A percentile compares a stretch with the other conserved stretches of the same genome.
These are phyloP conservation scores for Ptychochromis oligacanthus DNA, from an alignment of 2,113 vertebrate species.

Conservation along the genomic window DNA sequence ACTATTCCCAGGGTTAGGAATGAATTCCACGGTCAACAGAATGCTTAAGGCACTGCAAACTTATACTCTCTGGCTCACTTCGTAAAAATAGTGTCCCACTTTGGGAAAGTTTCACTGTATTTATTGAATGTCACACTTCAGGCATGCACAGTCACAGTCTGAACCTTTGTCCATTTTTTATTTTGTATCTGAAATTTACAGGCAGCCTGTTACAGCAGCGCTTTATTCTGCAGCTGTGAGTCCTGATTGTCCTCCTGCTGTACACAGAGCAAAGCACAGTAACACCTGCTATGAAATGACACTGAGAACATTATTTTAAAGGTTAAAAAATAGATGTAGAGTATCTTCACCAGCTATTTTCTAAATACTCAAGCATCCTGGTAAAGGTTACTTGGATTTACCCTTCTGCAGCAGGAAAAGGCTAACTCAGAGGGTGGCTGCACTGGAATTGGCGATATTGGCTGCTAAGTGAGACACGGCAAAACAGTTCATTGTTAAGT, in stretches of 20 bases:
- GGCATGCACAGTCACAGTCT: not conserved
- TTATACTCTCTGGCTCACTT: too few relatives aligned
- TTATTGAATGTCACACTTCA: not conserved
- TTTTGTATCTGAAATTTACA: not conserved
- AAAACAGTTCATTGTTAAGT: not conserved
- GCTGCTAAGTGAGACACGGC: slow-evolving; percentile 17
- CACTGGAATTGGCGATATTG: slow-evolving; percentile 14
- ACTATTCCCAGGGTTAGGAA: not conserved
- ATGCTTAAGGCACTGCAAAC: not conserved
- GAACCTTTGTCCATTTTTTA: not conserved
- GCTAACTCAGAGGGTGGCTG: slow-evolving; percentile 34
- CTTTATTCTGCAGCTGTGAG: not conserved
- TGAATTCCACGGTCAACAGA: not conserved
- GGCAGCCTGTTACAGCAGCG: not conserved
- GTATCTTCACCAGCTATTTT: not conserved
- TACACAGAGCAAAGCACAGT: not conserved
- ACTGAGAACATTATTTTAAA: slow-evolving; percentile 15
- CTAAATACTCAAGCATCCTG: not conserved
- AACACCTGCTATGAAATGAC: not conserved
- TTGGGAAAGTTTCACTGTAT: not conserved
- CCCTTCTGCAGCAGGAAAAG: slow-evolving; percentile 13
- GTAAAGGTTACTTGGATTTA: slow-evolving; percentile 23
- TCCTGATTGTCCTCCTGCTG: not conserved
- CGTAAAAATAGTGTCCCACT: not conserved
- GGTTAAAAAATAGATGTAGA: slow-evolving; percentile 21